phyloP scores from a whole-genome alignment of 2,113 vertebrate species.

The Catharus minimus region DNA sequence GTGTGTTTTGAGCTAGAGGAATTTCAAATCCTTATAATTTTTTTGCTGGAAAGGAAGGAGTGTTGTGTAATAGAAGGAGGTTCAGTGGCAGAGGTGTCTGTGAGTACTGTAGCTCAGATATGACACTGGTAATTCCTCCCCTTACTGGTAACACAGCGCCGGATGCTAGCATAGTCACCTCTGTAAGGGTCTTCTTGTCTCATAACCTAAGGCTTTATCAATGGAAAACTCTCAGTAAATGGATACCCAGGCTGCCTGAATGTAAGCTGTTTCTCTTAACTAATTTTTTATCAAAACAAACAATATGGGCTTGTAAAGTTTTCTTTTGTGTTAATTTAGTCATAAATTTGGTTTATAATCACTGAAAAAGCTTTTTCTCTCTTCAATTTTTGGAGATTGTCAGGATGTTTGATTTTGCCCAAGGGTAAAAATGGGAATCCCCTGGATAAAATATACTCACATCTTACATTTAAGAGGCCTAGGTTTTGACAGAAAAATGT shows the following conservation, averaged over 20 bases:
- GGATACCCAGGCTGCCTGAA: neutral
- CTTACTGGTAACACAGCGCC: neutral
- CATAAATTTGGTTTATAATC: neutral
- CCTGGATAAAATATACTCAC: accelerated
- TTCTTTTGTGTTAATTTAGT: neutral
- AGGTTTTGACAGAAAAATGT: neutral
- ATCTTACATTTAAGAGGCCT: neutral
- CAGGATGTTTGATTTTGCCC: neutral
- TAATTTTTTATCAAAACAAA: neutral
- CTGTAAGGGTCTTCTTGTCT: accelerated
- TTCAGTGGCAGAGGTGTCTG: neutral
- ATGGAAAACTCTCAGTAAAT: neutral
- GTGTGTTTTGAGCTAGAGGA: neutral
- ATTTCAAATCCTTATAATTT: neutral
- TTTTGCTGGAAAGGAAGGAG: neutral
- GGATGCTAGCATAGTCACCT: neutral
- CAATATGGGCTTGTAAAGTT: neutral
- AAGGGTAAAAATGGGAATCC: neutral
- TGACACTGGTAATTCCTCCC: neutral
- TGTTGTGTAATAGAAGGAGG: neutral
- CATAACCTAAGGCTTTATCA: neutral
- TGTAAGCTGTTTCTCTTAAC: neutral
- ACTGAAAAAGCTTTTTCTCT: neutral
- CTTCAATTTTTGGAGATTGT: neutral
- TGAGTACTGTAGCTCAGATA: neutral